A percentile compares a stretch with the other conserved stretches of the same genome.
Conservation (phyloP, 2,797 vertebrate species). For the Schizopygopsis malacanthus region DNA sequence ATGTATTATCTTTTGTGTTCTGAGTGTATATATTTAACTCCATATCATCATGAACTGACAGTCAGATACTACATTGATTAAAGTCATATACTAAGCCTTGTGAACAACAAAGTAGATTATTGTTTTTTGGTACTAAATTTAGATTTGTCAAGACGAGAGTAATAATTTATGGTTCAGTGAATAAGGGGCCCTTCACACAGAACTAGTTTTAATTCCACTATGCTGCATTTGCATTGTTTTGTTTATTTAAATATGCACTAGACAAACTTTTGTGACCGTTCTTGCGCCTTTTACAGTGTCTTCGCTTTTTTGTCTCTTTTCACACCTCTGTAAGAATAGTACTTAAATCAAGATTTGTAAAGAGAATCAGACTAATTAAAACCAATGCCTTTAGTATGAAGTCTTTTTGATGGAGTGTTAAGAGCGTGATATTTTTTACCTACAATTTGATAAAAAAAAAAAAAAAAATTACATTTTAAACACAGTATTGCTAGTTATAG, state of each 20-base stretch:
- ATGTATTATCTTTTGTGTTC: background rate
- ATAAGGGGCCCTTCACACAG: background rate
- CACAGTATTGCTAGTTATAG: background rate
- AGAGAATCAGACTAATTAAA: background rate
- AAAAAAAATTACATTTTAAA: background rate
- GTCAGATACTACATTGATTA: background rate
- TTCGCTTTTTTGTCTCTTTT: no score
- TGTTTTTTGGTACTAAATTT: background rate
- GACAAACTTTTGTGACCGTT: background rate
- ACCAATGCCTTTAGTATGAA: background rate
- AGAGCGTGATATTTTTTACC: background rate
- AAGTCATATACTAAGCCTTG: background rate
- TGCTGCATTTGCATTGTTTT: background rate
- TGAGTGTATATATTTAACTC: background rate
- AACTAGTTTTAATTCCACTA: background rate
- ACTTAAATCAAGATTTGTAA: background rate
- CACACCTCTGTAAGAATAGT: background rate
- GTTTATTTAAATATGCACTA: background rate
- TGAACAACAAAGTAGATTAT: background rate
- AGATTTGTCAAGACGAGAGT: background rate
- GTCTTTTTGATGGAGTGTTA: background rate
- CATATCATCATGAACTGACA: background rate
- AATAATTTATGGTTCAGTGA: background rate
- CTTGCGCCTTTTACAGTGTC: no score
- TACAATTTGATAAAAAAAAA: background rate